Evolutionary conservation across 2,113 vertebrate species (phyloP).

Genomic region (Montifringilla adamsi): DNA sequence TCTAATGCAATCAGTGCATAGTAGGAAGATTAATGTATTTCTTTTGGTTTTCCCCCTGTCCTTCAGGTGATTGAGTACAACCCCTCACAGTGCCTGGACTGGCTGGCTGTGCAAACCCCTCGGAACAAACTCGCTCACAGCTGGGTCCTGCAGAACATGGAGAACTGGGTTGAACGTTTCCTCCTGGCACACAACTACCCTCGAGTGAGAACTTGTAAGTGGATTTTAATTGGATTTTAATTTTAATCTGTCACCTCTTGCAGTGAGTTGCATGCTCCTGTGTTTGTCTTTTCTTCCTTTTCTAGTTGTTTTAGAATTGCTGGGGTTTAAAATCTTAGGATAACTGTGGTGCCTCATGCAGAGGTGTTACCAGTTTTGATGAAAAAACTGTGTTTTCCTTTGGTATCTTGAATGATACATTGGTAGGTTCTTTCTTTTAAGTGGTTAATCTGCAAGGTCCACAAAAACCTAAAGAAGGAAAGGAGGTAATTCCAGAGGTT

Average conservation of each 20-base stretch:
- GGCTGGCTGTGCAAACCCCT: constrained; percentile 96
- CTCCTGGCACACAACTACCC: constrained; percentile 98
- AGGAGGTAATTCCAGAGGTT: background rate
- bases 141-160: constrained; percentile 99
- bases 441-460: background rate
- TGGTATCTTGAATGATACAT: background rate
- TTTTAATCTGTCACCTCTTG: background rate
- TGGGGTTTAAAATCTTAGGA: background rate
- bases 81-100: constrained; percentile 97
- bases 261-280: background rate
- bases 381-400: background rate
- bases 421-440: background rate
- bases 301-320: background rate
- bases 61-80: constrained; percentile 96
- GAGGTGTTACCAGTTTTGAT: background rate
- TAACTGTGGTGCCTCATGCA: background rate
- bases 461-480: background rate
- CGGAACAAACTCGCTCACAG: constrained; percentile 98
- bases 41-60: background rate
- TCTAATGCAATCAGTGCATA: background rate
- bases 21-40: background rate
- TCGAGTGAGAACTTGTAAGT: constrained; percentile 96
- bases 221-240: background rate
- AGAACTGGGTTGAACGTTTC: constrained; percentile 98
- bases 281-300: background rate